Base-by-base conservation (phyloP, 2,797 vertebrate genomes). In the Scomberomorus guttatus region DNA sequence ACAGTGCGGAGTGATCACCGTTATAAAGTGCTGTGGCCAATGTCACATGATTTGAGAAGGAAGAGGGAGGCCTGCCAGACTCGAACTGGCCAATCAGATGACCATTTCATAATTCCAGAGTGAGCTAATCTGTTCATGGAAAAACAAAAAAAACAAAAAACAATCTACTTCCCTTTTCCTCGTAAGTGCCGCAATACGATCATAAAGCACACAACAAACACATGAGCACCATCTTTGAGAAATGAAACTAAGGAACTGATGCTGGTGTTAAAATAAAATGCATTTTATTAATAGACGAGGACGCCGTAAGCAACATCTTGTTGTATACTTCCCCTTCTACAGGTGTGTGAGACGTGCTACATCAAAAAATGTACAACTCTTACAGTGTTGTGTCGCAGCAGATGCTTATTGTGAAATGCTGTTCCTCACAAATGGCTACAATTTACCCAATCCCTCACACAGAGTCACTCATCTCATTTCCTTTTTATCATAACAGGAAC, bases 101-200 rank as follows among this genome's bases (percentile, higher is more conserved):
- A 86, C 20, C 1, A 73, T 92, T 94, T 94, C 90, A 86, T 91
- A 92, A 92, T 88, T 83, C 77, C 65, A 87, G 74, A 89, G 87
- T 91, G 80, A 90, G 75, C 79, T 88, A 84, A 91, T 91, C 61
- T 56, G 58, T 46, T 79, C 79, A 85, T 74, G 54, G 82, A 86
- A 81, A 66, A 39, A 65, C n/a, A 60, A 68, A 56, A 72, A 62
- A 64, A 58, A 60, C 71, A 25, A 56, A 46, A 42, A 9, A 39
- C 5, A 6, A n/a, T 27, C 22, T 37, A 91, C 76, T 95, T 95
- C 94, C 88, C 54, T 81, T 89, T 95, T 95, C 88, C 71, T 46
- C 29, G 72, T 75, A 73, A 87, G 34, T 37, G 15, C 52, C 24
- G 10, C 42, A 65, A 13, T 62, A 57, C 42, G 34, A 29, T 75